Percentiles rank a stretch among this genome's conserved stretches.
These are phyloP conservation scores for Pholis gunnellus DNA, from an alignment of 2,113 vertebrate genomes.

Conservation along the genomic window DNA sequence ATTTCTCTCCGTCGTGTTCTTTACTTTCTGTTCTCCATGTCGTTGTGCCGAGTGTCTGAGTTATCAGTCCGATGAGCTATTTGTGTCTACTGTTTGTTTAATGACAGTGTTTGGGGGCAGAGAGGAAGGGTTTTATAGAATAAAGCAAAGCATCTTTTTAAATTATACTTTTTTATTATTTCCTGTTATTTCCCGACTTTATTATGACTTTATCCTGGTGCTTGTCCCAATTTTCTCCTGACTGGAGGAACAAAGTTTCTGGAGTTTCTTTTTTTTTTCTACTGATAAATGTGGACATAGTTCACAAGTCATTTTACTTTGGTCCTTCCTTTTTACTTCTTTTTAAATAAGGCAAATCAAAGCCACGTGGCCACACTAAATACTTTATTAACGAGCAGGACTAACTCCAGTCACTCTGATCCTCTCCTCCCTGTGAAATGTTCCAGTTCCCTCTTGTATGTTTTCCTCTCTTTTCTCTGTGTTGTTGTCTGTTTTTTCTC, in stretches of 20 bases:
- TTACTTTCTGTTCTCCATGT: constrained; percentile 52
- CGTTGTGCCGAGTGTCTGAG: constrained; percentile 55
- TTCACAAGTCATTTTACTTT: background rate
- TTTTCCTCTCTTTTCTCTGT: constrained; percentile 33
- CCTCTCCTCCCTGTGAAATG: constrained; percentile 36
- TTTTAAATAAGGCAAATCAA: constrained; percentile 39
- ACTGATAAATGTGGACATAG: background rate
- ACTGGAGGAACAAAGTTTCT: background rate
- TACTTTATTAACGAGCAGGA: constrained; percentile 8
- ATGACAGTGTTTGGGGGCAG: background rate
- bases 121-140: background rate
- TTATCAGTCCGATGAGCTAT: constrained; percentile 49
- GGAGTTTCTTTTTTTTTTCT: constrained; percentile 1
- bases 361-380: constrained; percentile 46
- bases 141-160: constrained; percentile 5
- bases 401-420: constrained; percentile 17
- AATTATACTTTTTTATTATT: constrained; percentile 29
- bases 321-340: background rate
- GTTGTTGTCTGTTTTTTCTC: constrained; percentile 59
- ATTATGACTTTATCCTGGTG: background rate
- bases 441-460: constrained; percentile 28
- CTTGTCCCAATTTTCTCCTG: constrained; percentile 8
- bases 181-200: background rate
- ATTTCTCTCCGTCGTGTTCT: constrained; percentile 36
- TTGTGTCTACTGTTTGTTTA: constrained; percentile 36